A percentile compares a stretch with the other conserved stretches of the same genome.
These are phyloP conservation scores for Lacerta agilis DNA, from an alignment of 2,797 vertebrate genomes.

Conservation along the genomic window DNA sequence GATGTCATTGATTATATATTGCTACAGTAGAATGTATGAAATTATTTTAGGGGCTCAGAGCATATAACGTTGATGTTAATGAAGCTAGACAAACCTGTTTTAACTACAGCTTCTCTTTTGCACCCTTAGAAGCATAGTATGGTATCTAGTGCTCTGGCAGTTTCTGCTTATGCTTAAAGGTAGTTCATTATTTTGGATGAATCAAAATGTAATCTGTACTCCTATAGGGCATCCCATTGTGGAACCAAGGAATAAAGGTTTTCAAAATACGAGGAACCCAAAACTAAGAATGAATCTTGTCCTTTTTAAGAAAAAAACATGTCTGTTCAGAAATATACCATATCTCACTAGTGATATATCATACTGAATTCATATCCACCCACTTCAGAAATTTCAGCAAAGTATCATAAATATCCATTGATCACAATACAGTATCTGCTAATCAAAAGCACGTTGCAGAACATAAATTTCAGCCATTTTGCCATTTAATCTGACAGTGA, in stretches of 20 bases:
- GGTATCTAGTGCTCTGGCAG: neutral
- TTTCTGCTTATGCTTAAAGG: neutral
- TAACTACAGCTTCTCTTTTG: neutral
- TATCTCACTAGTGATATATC: neutral
- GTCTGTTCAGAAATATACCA: neutral
- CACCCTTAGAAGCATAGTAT: neutral
- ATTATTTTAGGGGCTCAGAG: neutral
- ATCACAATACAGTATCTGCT: neutral
- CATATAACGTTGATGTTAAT: rapidly evolving
- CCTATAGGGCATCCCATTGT: neutral
- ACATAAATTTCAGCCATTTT: neutral
- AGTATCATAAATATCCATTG: neutral
- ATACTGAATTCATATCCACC: neutral
- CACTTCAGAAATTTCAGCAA: neutral
- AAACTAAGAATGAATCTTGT: neutral
- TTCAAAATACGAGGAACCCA: neutral
- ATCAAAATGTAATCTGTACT: neutral
- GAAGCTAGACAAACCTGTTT: neutral
- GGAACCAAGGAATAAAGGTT: neutral
- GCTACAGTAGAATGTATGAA: neutral
- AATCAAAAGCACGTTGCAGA: neutral
- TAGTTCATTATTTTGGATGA: neutral
- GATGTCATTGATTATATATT: neutral
- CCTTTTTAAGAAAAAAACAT: neutral
- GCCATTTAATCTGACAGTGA: neutral